Conservation (phyloP, 2,888 invertebrate species). For the Lepetodrilus schrolli region DNA sequence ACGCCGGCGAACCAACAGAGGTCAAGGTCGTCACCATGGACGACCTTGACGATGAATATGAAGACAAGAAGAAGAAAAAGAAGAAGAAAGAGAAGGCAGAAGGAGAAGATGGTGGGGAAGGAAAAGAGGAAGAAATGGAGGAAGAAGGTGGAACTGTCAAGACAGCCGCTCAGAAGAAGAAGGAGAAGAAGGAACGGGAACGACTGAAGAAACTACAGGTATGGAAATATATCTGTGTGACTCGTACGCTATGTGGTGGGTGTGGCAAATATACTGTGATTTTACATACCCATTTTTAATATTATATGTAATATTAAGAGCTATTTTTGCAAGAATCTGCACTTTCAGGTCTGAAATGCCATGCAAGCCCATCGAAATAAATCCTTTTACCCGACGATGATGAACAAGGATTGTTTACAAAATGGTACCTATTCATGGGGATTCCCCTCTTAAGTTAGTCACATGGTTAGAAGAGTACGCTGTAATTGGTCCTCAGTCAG, state of each 20-base stretch:
- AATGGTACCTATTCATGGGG: too few species aligned
- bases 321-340: too few species aligned
- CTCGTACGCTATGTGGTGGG: too few species aligned
- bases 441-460: too few species aligned
- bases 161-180: conserved; percentile 70
- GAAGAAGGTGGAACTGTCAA: conserved; percentile 82
- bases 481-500: too few species aligned
- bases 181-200: conserved; percentile 78
- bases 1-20: conserved; percentile 34
- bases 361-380: too few species aligned
- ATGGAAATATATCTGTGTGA: conserved; percentile 24
- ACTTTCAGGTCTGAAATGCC: too few species aligned
- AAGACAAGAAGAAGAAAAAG: conserved; percentile 45
- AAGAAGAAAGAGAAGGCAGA: conserved; percentile 45
- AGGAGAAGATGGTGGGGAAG: conserved; percentile 37
- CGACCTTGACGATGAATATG: conserved; percentile 55
- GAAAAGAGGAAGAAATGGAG: conserved; percentile 76
- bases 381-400: too few species aligned
- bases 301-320: background rate
- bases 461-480: too few species aligned
- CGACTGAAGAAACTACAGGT: conserved; percentile 58
- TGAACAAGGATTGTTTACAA: too few species aligned
- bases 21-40: conserved; percentile 51
- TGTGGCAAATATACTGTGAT: background rate
- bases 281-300: conserved; percentile 4